Evolutionary conservation across 2,113 vertebrate species (phyloP), one percentile per base, ranked within the genome.

Genomic region (Brachyistius frenatus): DNA sequence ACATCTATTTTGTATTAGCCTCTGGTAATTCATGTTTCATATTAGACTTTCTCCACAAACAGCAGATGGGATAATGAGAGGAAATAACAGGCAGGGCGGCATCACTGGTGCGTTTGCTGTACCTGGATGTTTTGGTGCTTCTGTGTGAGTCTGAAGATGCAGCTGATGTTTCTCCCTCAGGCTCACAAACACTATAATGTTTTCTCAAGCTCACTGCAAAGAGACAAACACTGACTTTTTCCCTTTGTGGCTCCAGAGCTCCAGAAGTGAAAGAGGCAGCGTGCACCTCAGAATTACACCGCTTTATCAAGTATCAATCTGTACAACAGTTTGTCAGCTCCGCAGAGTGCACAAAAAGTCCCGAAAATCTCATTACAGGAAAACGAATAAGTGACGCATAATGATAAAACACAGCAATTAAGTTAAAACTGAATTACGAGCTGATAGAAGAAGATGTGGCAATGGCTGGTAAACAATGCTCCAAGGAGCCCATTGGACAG

Each of bases 391-490:
- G 78, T 84, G 81, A 86, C 37, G 72, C 84, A 80, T 89, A 78
- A 90, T 88, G 90, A 94, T 88, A 88, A 92, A 89, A 91, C 72
- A 69, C 44, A 23, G 80, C 83, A 66, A 91, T 91, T 88, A 81
- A 61, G 67, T 87, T 70, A 49, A 88, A 93, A 90, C 84, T 72
- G 85, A 94, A 92, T 94, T 92, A 88, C 63, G 47, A 80, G 85
- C 72, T 91, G 90, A 88, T 84, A 86, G 88, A 88, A 89, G 91
- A 93, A 87, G 84, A 89, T 69, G 89, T 73, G 81, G 80, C 88
- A 92, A 93, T 89, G 88, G 90, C 84, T 88, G 66, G 70, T 84
- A 91, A 92, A 94, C 66, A 89, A 92, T 58, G 80, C 94, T 88
- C 86, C 11, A 61, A 90, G 91, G 88, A 91, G 87, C 78, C 79